Evolutionary conservation across 2,113 vertebrate genomes (phyloP).

Genomic region (Euleptes europaea): DNA sequence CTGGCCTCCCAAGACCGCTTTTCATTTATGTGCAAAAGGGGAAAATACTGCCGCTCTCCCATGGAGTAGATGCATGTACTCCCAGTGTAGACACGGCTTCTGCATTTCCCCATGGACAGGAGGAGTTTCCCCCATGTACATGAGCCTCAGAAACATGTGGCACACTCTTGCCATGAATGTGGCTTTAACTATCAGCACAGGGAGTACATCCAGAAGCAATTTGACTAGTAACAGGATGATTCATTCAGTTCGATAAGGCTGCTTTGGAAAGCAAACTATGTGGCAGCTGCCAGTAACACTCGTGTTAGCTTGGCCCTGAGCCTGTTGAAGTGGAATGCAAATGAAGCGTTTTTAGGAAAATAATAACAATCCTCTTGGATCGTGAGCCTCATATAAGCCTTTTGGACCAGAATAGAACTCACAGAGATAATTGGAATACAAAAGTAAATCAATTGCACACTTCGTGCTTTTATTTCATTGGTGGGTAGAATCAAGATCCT

Average conservation of each 20-base stretch:
- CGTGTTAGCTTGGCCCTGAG: neutral
- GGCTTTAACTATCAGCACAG: neutral
- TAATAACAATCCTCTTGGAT: neutral
- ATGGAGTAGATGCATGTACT: too few species aligned
- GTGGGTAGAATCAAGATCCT: neutral
- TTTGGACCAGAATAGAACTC: neutral
- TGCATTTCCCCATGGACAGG: neutral
- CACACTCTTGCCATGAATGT: neutral
- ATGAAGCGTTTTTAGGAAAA: neutral
- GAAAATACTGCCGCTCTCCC: neutral
- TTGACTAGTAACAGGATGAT: neutral
- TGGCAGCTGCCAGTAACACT: neutral
- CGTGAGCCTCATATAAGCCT: neutral
- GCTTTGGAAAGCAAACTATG: constrained; percentile 13
- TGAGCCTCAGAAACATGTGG: neutral
- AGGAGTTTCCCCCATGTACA: neutral
- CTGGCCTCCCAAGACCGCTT: neutral
- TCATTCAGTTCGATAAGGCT: neutral
- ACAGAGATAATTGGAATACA: neutral
- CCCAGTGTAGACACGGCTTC: neutral
- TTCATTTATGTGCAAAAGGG: neutral
- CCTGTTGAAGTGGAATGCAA: neutral
- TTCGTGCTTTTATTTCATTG: neutral
- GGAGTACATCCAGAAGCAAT: neutral
- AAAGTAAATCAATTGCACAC: neutral